Evolutionary conservation across 2,113 vertebrate genomes (phyloP).

Genomic region (Catharus bicknelli): DNA sequence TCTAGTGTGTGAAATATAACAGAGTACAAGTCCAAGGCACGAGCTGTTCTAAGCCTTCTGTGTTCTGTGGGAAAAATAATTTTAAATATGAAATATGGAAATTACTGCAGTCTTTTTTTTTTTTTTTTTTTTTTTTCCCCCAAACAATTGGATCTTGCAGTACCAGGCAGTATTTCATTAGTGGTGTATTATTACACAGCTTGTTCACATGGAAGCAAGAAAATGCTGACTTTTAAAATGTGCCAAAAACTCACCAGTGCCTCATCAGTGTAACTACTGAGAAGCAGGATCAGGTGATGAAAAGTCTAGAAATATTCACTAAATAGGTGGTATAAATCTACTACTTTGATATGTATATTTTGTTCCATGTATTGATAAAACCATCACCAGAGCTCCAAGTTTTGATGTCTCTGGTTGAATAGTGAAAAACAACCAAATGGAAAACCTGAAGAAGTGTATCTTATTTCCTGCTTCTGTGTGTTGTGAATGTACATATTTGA

Average conservation of each 20-base stretch:
- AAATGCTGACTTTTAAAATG: background rate
- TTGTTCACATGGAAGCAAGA: background rate
- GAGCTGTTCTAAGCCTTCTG: background rate
- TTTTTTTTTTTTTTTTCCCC: background rate
- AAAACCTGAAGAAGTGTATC: background rate
- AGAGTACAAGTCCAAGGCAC: background rate
- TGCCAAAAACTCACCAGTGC: background rate
- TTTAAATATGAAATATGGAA: background rate
- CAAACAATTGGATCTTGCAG: background rate
- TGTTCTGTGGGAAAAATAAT: background rate
- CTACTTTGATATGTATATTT: background rate
- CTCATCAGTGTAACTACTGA: background rate
- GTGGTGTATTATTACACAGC: background rate
- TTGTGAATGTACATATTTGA: background rate
- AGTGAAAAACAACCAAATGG: background rate
- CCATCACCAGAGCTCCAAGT: background rate
- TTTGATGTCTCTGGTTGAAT: background rate
- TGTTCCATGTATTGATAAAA: background rate
- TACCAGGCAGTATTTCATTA: background rate
- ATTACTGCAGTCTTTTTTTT: background rate
- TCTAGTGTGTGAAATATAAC: background rate
- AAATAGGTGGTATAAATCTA: background rate
- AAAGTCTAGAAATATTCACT: background rate
- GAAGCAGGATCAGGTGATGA: background rate
- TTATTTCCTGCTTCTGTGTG: background rate